Base-by-base conservation (phyloP, 2,888 invertebrate species). In the Galerucella calmariensis region DNA sequence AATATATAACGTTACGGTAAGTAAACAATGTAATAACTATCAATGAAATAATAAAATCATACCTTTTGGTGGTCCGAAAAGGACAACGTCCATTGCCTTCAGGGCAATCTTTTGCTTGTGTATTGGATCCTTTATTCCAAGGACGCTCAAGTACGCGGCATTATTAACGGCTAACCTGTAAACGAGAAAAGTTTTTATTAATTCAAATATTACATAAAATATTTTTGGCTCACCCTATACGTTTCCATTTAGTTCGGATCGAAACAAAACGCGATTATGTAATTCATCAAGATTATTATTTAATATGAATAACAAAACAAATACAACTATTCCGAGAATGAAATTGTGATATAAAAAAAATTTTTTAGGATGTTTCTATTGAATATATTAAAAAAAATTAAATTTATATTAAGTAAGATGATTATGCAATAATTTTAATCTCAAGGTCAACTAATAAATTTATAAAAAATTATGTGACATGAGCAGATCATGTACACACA, bases 21-120 rank as follows among this genome's bases (percentile, higher is more conserved):
- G 16, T 76, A 71, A 62, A 69, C 56, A 68, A 44, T 27, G 3
- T 27, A 5, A 35, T 8, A 8, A 35, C 8, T 35, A 35, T 35
- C 35, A 35, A 35, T 8, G 35, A 35, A 51, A 35, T 8, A 35
- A 35, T 35, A 35, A 35, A 35, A 35, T 35, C 86, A 86, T 91
- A 97, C 97, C 96, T 93, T 97, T 97, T 41, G 98, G 97, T 75
- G 97, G 96, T 66, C 99, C 99, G 88, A 99, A 99, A 48, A 99
- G 91, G 27, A 99, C 99, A 68, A 98, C 96, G 88, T 99, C 99
- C 95, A 98, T 98, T 16, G 99, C 99, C 88, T 99, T 99, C 61
- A 99, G 90, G 4, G 97, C 94, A 79, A 98, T 92, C 89, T 99
- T 99, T 90, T 99, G 98, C 85, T 97, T 97, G 89, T 99, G 98